These are phyloP conservation scores for Callorhinus ursinus DNA, from an alignment of 2,113 vertebrate species.

Conservation along the genomic window DNA sequence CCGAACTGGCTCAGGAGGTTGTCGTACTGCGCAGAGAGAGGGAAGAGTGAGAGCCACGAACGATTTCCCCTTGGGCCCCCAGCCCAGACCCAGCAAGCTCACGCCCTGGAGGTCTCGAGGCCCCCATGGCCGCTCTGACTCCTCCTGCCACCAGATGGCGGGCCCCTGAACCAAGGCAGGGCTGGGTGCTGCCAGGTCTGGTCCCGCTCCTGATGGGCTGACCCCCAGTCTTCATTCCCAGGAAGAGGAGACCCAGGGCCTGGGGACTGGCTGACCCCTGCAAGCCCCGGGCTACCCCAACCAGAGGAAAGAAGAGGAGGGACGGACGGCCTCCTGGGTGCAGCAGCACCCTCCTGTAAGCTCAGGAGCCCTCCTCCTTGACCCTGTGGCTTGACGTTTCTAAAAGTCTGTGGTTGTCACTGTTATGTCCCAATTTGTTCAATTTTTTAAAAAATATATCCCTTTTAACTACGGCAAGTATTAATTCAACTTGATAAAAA, in stretches of 20 bases:
- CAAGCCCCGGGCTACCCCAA: neutral
- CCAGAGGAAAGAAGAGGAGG: neutral
- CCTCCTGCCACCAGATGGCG: neutral
- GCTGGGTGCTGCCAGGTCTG: neutral
- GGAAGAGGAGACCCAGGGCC: neutral
- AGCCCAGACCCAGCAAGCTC: neutral
- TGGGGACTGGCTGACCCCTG: neutral
- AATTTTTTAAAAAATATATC: no score
- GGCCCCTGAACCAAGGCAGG: neutral
- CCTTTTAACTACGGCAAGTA: neutral
- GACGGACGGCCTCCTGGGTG: neutral
- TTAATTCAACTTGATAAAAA: neutral
- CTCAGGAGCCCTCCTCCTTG: neutral
- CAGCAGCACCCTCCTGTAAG: neutral
- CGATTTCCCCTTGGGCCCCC: neutral
- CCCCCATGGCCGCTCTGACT: rapidly evolving
- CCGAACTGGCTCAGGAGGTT: slow-evolving; percentile 99
- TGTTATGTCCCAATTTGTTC: neutral
- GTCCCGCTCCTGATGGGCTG: neutral
- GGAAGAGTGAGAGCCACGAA: neutral
- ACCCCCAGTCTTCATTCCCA: neutral
- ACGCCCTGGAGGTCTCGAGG: neutral
- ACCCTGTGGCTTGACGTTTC: neutral
- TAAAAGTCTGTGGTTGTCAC: neutral
- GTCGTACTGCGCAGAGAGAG: slow-evolving; percentile 91